A percentile compares a stretch with the other conserved stretches of the same genome.
phyloP scores from a whole-genome alignment of 2,113 vertebrate genomes.

The Protomyctophum bolini region DNA sequence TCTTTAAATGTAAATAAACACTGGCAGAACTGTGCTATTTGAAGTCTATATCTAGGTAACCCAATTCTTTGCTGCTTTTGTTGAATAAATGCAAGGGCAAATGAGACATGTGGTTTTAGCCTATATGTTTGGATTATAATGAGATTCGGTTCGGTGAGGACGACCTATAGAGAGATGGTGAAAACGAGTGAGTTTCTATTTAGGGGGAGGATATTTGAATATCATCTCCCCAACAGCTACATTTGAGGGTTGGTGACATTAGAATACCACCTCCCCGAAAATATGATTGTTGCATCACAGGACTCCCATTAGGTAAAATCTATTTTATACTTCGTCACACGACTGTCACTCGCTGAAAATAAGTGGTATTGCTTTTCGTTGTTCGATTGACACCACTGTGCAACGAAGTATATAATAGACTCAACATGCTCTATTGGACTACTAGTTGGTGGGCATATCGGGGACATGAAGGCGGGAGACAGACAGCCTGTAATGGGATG shows the following conservation, averaged over 20 bases:
- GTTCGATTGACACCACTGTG: too few species aligned
- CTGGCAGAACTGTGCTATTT: not conserved
- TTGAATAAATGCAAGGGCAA: not conserved
- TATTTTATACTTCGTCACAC: too few species aligned
- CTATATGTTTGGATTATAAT: too few species aligned
- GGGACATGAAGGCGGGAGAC: slow-evolving; percentile 70
- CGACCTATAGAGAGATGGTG: too few species aligned
- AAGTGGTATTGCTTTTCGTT: too few species aligned
- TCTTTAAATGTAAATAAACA: slow-evolving; percentile 2
- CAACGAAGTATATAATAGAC: too few species aligned
- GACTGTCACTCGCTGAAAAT: too few species aligned
- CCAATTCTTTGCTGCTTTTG: not conserved
- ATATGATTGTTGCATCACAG: slow-evolving; percentile 45
- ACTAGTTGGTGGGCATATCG: slow-evolving; percentile 60
- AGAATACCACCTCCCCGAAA: slow-evolving; percentile 16
- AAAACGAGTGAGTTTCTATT: too few species aligned
- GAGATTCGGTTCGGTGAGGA: too few species aligned
- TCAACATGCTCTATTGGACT: slow-evolving; percentile 45
- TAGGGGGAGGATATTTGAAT: slow-evolving; percentile 11
- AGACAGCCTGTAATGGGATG: slow-evolving; percentile 73
- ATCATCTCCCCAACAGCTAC: slow-evolving; percentile 17
- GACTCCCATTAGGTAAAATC: slow-evolving; percentile 38
- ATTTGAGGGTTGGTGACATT: slow-evolving; percentile 32
- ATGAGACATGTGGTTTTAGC: not conserved
- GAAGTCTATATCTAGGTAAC: not conserved